Base-by-base conservation (phyloP, 2,888 invertebrate species). In the Tortricodes alternella region DNA sequence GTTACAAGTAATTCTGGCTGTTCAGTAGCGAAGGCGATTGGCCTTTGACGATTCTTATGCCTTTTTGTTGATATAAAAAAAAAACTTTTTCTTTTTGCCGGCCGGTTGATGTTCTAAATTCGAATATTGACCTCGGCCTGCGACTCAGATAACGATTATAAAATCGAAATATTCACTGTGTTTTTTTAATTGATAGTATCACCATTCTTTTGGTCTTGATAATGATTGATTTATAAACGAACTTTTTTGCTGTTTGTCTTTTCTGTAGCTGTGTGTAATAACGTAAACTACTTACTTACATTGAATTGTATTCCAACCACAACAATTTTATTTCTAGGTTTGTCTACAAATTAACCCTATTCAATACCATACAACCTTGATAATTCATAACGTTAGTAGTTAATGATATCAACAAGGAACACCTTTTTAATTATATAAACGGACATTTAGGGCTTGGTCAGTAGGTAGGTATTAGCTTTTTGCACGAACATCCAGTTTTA, bases 371-470 rank as follows among this genome's bases (percentile, higher is more conserved):
- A 39, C n/a, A 48, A 46, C 48, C 34, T 53, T 48, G 48, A 19
- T 55, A 35, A 46, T 53, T 53, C 35, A 49, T 11, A 37, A 35
- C 9, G 29, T 49, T 49, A 48, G 48, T 43, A 35, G 43, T 27
- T 55, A 55, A 49, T 35, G 48, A 16, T 32, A n/a, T 9, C 29
- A 32, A 19, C 24, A 48, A 19, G 41, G 48, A 48, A 55, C 48
- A 35, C 48, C 55, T 49, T 49, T 53, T 55, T 55, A 55, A 55
- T 49, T 55, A 55, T 49, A 34, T 35, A 43, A 35, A 55, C 29
- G 52, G 44, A 48, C 35, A 35, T 18, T 19, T 35, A 52, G 43
- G 43, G 55, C 41, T 55, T 43, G 48, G 55, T 55, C 35, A 41
- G 53, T 15, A n/a, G n/a, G n/a, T 27, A 15, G 15, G 15, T 44